Evolutionary conservation across 1,140 invertebrate species (phyloP), one percentile per base, ranked within the genome.

Genomic region (Glomeris maerens): DNA sequence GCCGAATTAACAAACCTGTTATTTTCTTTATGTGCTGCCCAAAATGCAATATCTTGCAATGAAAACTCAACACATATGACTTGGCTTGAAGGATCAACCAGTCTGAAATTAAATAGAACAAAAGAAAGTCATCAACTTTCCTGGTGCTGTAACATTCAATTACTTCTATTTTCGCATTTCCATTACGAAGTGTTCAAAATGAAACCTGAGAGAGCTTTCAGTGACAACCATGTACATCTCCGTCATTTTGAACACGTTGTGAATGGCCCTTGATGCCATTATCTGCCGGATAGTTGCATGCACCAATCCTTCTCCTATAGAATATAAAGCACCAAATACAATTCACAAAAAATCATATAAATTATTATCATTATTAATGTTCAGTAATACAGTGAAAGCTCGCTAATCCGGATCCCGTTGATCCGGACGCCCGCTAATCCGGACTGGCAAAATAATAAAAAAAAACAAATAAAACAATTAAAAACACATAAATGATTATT

Each of bases 231-330:
- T 55, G 42, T 63, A 59, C 5, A 66, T 68, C 50, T 72, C 68
- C 27, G 64, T 67, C 59, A 69, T 71, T 50, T 67, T 69, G 55
- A 72, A 72, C 13, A 72, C 62, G 58, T 72, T 71, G 52, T 72
- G 69, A 52, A 72, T 71, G 26, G 70, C 70, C 48, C 70, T 55
- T 22, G 70, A 69, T 45, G 69, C 68, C 66, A 72, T 65, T 31
- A 72, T 71, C 51, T 70, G 66, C 27, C 70, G 55, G 42, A 72
- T 72, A n/a, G 69, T 71, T 49, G 68, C 65, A 58, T 63, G 63
- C 2, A 72, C 66, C 14, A 72, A 53, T 27, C 60, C 56, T 49
- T 67, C 69, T 4, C 68, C 68, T 70, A 49, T 10, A 60, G 54
- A 20, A 31, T 31, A n/a, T 42, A 55, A 47, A 39, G 26, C 40